These are phyloP conservation scores for Oscheius sp. DNA, from an alignment of 2,888 invertebrate species.

Conservation along the genomic window DNA sequence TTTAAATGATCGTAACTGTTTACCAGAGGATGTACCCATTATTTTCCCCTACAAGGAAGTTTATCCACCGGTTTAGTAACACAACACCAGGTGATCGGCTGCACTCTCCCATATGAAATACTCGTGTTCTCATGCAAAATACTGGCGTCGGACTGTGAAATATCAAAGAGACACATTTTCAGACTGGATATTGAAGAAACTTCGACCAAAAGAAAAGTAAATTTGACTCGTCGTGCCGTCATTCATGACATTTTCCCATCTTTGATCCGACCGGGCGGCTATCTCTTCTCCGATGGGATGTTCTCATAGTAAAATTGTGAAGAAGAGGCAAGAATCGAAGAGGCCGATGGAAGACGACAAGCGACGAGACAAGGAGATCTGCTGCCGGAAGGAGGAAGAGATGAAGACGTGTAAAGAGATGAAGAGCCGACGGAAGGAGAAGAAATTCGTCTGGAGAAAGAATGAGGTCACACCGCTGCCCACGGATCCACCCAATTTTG, in stretches of 20 bases:
- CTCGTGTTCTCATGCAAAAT: too few relatives aligned
- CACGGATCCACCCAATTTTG: slow-evolving; percentile 7
- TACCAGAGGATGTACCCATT: too few relatives aligned
- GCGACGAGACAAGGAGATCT: not conserved
- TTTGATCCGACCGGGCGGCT: not conserved
- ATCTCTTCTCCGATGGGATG: slow-evolving; percentile 2
- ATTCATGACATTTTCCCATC: not conserved
- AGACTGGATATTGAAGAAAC: not conserved
- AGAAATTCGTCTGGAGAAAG: slow-evolving; percentile 6
- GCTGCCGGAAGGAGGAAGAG: not conserved
- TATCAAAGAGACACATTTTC: too few relatives aligned
- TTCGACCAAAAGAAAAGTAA: not conserved
- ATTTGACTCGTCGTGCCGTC: not conserved
- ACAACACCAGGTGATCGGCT: too few relatives aligned
- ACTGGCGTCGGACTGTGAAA: too few relatives aligned
- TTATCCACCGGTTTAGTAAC: too few relatives aligned
- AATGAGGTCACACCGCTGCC: slow-evolving; percentile 13
- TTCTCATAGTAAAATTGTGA: slow-evolving; percentile 2
- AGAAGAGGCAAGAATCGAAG: not conserved
- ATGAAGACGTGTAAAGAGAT: not conserved
- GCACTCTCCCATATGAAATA: too few relatives aligned
- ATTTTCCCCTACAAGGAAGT: too few relatives aligned
- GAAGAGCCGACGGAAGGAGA: not conserved
- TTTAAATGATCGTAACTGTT: too few relatives aligned
- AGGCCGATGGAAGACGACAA: not conserved